Conservation (phyloP, 2,113 vertebrate species). For the Excalfactoria chinensis region DNA sequence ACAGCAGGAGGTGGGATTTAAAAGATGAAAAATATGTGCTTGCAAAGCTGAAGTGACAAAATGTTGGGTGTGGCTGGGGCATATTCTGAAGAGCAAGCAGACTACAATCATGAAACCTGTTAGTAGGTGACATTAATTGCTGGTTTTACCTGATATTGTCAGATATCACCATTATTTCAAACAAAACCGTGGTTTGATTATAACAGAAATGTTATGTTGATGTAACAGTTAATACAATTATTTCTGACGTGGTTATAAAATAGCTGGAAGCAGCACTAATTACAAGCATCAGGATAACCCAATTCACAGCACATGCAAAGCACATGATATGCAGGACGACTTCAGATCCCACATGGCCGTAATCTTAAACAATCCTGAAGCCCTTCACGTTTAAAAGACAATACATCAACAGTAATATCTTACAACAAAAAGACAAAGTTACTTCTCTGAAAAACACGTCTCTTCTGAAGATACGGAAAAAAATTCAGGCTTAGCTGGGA, state of each 20-base stretch:
- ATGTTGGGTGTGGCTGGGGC: conserved; percentile 42
- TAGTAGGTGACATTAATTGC: conserved; percentile 79
- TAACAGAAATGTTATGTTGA: conserved; percentile 67
- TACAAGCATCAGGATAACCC: conserved; percentile 59
- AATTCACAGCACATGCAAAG: conserved; percentile 63
- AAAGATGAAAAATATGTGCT: conserved; percentile 60
- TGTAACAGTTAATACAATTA: conserved; percentile 70
- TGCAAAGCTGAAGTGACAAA: conserved; percentile 62
- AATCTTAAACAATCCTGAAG: conserved; percentile 6
- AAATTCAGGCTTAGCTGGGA: not conserved
- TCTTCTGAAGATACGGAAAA: not conserved
- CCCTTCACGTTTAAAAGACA: conserved; percentile 4
- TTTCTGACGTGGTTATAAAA: conserved; percentile 45
- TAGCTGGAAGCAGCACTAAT: conserved; percentile 66
- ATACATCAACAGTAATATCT: not conserved
- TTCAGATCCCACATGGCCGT: not conserved
- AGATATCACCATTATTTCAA: conserved; percentile 57
- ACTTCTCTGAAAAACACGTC: conserved; percentile 1
- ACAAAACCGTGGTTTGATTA: conserved; percentile 51
- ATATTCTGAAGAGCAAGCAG: conserved; percentile 67
- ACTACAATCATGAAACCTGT: conserved; percentile 61
- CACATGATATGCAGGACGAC: conserved; percentile 49
- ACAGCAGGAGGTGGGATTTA: conserved; percentile 20
- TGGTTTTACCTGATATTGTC: conserved; percentile 61
- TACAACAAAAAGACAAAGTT: not conserved